A percentile compares a stretch with the other conserved stretches of the same genome.
These are phyloP conservation scores for Troglohyphantes excavatus DNA, from an alignment of 2,888 invertebrate genomes.

Conservation along the genomic window DNA sequence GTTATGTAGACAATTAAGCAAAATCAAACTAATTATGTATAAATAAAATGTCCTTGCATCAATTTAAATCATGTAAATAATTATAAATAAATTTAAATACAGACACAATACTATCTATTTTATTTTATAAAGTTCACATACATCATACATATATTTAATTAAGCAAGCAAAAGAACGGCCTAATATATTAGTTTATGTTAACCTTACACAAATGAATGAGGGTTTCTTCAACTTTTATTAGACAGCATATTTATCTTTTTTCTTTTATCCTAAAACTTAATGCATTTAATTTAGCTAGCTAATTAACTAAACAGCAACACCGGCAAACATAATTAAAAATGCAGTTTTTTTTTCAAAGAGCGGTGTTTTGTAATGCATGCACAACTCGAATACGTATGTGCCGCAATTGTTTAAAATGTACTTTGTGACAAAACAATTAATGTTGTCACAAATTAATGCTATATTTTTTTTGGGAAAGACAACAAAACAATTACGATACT, in stretches of 20 bases:
- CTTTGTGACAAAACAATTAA: slow-evolving; percentile 32
- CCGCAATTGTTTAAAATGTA: slow-evolving; percentile 38
- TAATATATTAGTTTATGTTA: not conserved
- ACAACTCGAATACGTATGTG: slow-evolving; percentile 21
- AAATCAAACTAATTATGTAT: too few relatives aligned
- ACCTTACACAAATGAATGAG: slow-evolving; percentile 24
- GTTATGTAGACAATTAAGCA: too few relatives aligned
- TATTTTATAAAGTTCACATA: too few relatives aligned
- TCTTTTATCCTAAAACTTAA: slow-evolving; percentile 29
- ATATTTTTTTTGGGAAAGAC: slow-evolving; percentile 34
- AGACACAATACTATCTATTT: too few relatives aligned
- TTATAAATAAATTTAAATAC: too few relatives aligned
- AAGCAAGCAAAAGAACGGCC: not conserved
- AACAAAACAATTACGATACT: slow-evolving; percentile 29
- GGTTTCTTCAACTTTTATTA: slow-evolving; percentile 28
- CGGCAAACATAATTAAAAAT: slow-evolving; percentile 41
- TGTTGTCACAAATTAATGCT: slow-evolving; percentile 42
- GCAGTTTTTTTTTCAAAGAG: slow-evolving; percentile 31
- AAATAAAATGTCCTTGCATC: too few relatives aligned
- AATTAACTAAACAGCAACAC: slow-evolving; percentile 24
- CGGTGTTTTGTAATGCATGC: slow-evolving; percentile 13
- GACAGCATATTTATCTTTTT: slow-evolving; percentile 38
- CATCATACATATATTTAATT: not conserved
- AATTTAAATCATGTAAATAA: too few relatives aligned
- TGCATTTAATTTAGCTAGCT: slow-evolving; percentile 32